Base-by-base conservation (phyloP, 2,113 vertebrate species). In the Polypterus bichir region DNA sequence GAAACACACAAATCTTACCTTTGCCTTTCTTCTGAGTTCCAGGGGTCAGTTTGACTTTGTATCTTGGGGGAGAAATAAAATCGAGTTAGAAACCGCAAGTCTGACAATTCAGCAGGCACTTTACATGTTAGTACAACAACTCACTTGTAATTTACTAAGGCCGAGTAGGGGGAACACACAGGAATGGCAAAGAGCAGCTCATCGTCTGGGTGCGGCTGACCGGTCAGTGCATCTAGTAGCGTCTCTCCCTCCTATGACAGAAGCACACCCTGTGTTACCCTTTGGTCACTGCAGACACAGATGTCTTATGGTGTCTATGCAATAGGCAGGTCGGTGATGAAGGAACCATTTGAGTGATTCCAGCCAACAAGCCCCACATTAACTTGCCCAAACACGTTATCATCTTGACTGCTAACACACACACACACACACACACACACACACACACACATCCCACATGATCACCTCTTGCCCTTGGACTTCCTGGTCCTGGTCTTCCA, bases 1-100 rank as follows among this genome's bases (percentile, higher is more conserved):
- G 0, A 0, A 0, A 48, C 56, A 1, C 51, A 48, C 11, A 61
- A 60, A 7, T 47, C 53, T 55, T 86, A 99, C 96, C 96, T 92
- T 98, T 99, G 54, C 96, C 96, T 71, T 99, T 99, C 80, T 96
- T 98, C 63, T 99, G 94, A 5, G 91, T 75, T 55, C 96, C 96
- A 0, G 96, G 96, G 1, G 96, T 99, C 69, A 99, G 78, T 73
- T 99, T 99, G 55, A 99, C 96, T 76, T 97, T 99, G 4, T 93
- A 90, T 73, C 96, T 89, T 54, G 27, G 27, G 27, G 27, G 27
- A 27, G 27, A 27, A 27, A 27, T 27, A 52, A 58, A 27, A 62
- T 3, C 27, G 9, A 64, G 8, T 55, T 4, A 27, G 27, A 27
- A 27, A 27, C 27, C 2, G 1, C 27, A 27, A 27, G 27, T 27